Percentiles rank a stretch among this genome's conserved stretches.
Conservation (phyloP, 35 echinoderm and acorn worm species). For the Patiria miniata region DNA sequence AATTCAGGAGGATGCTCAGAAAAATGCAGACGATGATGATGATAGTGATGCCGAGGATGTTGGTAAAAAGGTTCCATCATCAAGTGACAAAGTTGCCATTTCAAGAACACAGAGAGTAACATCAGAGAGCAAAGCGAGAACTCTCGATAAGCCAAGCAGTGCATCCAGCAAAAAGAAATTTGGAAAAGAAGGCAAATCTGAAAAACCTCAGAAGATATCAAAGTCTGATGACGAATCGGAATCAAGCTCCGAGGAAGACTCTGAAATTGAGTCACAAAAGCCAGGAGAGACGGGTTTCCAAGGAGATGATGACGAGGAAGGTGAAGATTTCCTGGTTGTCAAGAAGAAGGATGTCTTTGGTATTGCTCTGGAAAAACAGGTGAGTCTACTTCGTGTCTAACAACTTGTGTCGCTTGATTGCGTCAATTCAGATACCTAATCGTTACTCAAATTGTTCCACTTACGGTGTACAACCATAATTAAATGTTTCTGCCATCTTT, state of each 20-base stretch:
- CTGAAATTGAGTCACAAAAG: not conserved
- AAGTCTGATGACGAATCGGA: not conserved
- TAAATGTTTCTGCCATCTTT: no score
- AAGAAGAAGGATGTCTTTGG: conserved; percentile 49
- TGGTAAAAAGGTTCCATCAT: no score
- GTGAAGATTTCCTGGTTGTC: conserved; percentile 65
- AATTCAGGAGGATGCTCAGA: not conserved
- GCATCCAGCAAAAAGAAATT: no score
- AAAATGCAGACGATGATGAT: not conserved
- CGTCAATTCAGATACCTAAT: no score
- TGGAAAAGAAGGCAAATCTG: not conserved
- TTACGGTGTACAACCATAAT: no score
- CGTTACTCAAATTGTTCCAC: no score
- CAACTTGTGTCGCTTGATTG: no score
- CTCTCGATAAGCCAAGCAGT: not conserved
- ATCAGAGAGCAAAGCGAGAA: not conserved
- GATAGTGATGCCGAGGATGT: not conserved
- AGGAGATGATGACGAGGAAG: conserved; percentile 63
- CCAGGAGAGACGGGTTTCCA: conserved; percentile 28
- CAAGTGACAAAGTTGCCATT: no score
- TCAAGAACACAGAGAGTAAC: not conserved
- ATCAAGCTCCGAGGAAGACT: not conserved
- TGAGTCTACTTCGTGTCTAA: no score
- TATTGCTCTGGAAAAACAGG: not conserved
- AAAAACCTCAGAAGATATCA: not conserved